These are phyloP conservation scores for Equus quagga DNA, from an alignment of 2,113 vertebrate species.

Conservation along the genomic window DNA sequence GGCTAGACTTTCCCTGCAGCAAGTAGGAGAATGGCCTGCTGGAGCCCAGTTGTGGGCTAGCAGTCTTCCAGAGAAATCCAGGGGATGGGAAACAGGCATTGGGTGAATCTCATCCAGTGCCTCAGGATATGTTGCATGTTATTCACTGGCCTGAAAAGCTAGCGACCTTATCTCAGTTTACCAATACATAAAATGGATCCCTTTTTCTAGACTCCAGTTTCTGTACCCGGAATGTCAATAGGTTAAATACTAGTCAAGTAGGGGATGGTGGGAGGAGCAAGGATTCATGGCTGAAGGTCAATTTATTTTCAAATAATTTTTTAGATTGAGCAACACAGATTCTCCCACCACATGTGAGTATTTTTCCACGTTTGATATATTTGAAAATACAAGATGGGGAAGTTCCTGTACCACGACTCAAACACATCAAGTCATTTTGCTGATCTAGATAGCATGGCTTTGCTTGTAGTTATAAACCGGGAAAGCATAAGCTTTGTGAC, in stretches of 20 bases:
- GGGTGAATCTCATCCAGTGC: not conserved
- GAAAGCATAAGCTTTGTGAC: constrained; percentile 71
- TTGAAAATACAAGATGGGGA: constrained; percentile 56
- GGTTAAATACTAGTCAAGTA: not conserved
- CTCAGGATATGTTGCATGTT: not conserved
- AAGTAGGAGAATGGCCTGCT: not conserved
- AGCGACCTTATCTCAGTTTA: not conserved
- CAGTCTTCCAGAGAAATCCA: not conserved
- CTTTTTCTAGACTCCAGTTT: not conserved
- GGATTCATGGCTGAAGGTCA: constrained; percentile 68
- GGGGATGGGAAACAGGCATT: not conserved
- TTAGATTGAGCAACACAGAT: constrained; percentile 80
- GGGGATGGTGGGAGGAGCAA: constrained; percentile 39
- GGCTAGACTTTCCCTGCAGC: not conserved
- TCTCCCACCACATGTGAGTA: constrained; percentile 79
- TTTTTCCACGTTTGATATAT: constrained; percentile 74
- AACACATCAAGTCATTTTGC: not conserved
- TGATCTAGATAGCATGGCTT: constrained; percentile 68
- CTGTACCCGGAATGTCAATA: not conserved
- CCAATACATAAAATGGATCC: not conserved
- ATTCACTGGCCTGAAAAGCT: not conserved
- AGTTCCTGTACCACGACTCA: constrained; percentile 12
- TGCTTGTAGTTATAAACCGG: constrained; percentile 59
- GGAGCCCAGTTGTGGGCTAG: not conserved
- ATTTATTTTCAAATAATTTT: constrained; percentile 81